These are phyloP conservation scores for Eupsilia transversa DNA, from an alignment of 2,888 invertebrate genomes.

Conservation along the genomic window DNA sequence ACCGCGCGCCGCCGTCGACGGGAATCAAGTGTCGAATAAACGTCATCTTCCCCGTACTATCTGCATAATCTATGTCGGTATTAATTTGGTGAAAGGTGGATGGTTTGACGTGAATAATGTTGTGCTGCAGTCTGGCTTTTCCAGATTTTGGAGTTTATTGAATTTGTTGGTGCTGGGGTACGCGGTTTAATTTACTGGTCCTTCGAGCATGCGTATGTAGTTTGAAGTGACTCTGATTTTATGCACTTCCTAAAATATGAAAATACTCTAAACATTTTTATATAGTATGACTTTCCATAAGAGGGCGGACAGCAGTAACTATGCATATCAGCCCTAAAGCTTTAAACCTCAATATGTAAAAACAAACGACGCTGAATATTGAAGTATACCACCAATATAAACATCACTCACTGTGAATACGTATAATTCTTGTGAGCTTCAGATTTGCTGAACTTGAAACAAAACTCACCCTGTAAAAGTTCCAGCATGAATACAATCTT, in stretches of 20 bases:
- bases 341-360: background rate
- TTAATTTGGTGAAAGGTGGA: constrained; percentile 49
- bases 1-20: constrained; percentile 30
- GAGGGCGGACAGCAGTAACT: background rate
- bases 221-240: background rate
- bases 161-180: background rate
- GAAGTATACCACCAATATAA: background rate
- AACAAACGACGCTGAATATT: background rate
- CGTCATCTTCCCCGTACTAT: constrained; percentile 59
- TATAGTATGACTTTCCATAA: background rate
- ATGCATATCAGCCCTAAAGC: background rate
- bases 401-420: background rate
- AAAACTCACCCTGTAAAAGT: background rate
- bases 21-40: constrained; percentile 66
- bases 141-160: background rate
- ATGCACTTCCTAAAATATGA: background rate
- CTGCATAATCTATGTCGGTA: constrained; percentile 60
- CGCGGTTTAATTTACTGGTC: background rate
- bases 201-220: background rate
- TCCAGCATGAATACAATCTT: background rate
- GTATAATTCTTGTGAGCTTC: background rate
- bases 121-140: constrained; percentile 1
- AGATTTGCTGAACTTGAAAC: background rate
- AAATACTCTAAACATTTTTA: too few species aligned
- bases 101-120: constrained; percentile 29